These are phyloP conservation scores for Brachyhypopomus gauderio DNA, from an alignment of 2,113 vertebrate species.

Conservation along the genomic window DNA sequence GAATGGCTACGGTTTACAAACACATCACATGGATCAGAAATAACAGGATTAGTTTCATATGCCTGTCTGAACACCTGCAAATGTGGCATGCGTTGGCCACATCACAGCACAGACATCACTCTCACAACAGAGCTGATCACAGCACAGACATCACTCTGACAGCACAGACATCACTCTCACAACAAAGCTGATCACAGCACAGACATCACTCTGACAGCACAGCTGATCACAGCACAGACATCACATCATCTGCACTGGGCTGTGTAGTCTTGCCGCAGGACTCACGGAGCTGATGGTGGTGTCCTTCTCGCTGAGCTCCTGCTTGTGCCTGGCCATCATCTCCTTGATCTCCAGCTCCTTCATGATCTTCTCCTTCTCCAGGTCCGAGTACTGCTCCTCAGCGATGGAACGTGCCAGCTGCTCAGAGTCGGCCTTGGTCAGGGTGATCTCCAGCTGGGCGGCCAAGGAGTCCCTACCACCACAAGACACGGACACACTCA, in stretches of 20 bases:
- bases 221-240: too few species aligned
- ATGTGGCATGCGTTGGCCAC: too few species aligned
- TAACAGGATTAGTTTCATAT: too few species aligned
- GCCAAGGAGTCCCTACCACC: slow-evolving; percentile 89
- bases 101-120: too few species aligned
- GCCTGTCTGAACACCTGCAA: too few species aligned
- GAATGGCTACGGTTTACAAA: neutral
- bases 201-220: too few species aligned
- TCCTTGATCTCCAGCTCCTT: slow-evolving; percentile 98
- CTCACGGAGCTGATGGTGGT: slow-evolving; percentile 90
- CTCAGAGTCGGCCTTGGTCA: slow-evolving; percentile 97
- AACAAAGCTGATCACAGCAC: too few species aligned
- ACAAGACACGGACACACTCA: neutral
- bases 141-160: too few species aligned
- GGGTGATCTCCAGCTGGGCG: slow-evolving; percentile 94
- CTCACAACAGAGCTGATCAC: too few species aligned
- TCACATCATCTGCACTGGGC: neutral
- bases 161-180: too few species aligned
- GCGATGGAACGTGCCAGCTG: slow-evolving; percentile 97
- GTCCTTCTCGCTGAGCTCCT: slow-evolving; percentile 93
- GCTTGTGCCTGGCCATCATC: slow-evolving; percentile 97
- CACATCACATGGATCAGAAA: neutral
- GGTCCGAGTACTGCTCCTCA: slow-evolving; percentile 96
- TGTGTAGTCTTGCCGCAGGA: slow-evolving; percentile 39
- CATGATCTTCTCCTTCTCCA: slow-evolving; percentile 99